These are phyloP conservation scores for Melanotaenia boesemani DNA, from an alignment of 2,797 vertebrate species.

Conservation along the genomic window DNA sequence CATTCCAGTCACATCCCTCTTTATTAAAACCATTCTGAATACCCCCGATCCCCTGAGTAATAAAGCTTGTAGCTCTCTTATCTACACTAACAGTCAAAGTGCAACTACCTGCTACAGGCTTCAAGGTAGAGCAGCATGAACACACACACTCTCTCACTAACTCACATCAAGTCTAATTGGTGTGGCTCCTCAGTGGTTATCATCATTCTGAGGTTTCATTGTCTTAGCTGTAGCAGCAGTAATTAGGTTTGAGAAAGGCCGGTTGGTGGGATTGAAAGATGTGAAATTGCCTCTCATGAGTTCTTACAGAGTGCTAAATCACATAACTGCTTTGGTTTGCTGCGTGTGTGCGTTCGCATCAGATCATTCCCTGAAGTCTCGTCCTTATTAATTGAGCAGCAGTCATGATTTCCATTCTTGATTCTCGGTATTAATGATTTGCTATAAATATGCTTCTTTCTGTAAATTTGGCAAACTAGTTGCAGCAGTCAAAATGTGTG, in stretches of 20 bases:
- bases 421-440: slow-evolving; percentile 31
- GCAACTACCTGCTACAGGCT: slow-evolving; percentile 2
- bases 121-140: slow-evolving; percentile 21
- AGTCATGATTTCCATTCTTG: slow-evolving; percentile 43
- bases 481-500: neutral
- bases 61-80: neutral
- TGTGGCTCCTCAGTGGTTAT: slow-evolving; percentile 57
- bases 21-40: neutral
- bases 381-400: slow-evolving; percentile 52
- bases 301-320: slow-evolving; percentile 46
- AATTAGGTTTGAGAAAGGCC: slow-evolving; percentile 66
- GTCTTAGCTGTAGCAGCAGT: slow-evolving; percentile 55
- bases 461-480: slow-evolving; percentile 5
- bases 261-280: slow-evolving; percentile 69
- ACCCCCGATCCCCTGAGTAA: neutral
- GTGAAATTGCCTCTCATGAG: slow-evolving; percentile 70
- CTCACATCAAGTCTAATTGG: slow-evolving; percentile 36
- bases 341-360: slow-evolving; percentile 11
- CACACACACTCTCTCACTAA: slow-evolving; percentile 25
- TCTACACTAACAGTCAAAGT: slow-evolving; percentile 14
- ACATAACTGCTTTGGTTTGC: slow-evolving; percentile 11
- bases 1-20: neutral
- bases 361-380: slow-evolving; percentile 45
- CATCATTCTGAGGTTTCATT: slow-evolving; percentile 61
- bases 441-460: slow-evolving; percentile 18